These are phyloP conservation scores for Caenorhabditis remanei DNA, from an alignment of 1,140 invertebrate genomes.

Conservation along the genomic window DNA sequence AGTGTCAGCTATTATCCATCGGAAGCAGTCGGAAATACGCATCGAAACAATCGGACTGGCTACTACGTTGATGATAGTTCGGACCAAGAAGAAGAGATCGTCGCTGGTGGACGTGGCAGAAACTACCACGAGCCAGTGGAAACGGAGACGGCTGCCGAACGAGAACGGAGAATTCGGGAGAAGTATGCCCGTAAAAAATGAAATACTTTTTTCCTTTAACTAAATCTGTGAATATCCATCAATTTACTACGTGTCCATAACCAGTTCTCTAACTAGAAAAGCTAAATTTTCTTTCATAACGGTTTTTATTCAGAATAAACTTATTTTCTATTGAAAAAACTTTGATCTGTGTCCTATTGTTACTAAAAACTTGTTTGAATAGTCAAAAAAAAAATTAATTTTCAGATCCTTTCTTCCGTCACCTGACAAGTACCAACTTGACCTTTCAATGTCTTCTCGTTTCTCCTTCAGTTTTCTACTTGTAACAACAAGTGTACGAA, in stretches of 20 bases:
- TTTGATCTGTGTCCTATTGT: no score
- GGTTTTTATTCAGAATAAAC: conserved; percentile 6
- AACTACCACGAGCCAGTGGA: conserved; percentile 2
- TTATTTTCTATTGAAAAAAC: neutral
- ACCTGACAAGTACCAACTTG: conserved; percentile 24
- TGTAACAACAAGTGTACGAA: conserved; percentile 43
- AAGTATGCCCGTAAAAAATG: conserved; percentile 27
- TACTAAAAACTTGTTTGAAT: no score
- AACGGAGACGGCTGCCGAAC: conserved; percentile 18
- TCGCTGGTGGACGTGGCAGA: neutral
- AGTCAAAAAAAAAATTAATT: neutral
- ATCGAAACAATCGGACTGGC: conserved; percentile 12
- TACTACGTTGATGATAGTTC: conserved; percentile 1
- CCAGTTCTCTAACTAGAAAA: neutral
- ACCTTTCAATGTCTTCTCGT: neutral
- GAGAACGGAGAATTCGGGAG: conserved; percentile 34
- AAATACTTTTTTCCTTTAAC: neutral
- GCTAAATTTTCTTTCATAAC: neutral
- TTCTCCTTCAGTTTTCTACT: neutral
- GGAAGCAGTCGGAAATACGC: conserved; percentile 16
- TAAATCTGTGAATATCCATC: neutral
- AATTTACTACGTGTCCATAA: neutral
- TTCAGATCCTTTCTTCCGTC: conserved; percentile 12
- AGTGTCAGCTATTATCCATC: conserved; percentile 43
- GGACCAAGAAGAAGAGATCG: conserved; percentile 14